Conservation (phyloP, 1,140 invertebrate species). For the Papilio glaucus region DNA sequence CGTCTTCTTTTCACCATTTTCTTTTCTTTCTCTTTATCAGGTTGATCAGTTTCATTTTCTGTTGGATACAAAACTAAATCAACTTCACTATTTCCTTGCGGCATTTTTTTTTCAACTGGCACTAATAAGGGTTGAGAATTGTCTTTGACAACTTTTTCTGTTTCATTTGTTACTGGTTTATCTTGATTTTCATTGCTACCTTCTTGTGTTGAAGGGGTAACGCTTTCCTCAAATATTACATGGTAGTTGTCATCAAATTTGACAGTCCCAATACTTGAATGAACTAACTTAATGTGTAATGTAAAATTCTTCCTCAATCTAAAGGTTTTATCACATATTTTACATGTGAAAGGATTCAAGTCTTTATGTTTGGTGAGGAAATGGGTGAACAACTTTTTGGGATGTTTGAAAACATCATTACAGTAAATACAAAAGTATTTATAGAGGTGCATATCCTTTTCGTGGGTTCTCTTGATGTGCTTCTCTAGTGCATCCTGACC, state of each 20-base stretch:
- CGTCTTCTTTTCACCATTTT: slow-evolving; percentile 40
- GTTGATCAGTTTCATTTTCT: slow-evolving; percentile 52
- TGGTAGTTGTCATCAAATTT: slow-evolving; percentile 73
- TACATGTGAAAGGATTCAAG: slow-evolving; percentile 66
- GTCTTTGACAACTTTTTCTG: background rate
- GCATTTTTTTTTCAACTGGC: background rate
- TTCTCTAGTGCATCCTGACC: slow-evolving; percentile 53
- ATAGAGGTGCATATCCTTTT: slow-evolving; percentile 53
- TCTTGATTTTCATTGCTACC: background rate
- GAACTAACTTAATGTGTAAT: slow-evolving; percentile 67
- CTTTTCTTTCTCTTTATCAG: slow-evolving; percentile 34
- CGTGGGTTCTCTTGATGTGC: slow-evolving; percentile 64
- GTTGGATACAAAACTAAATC: slow-evolving; percentile 44
- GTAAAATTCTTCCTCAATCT: slow-evolving; percentile 67
- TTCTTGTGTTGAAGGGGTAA: background rate
- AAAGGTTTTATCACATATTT: slow-evolving; percentile 65
- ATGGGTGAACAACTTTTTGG: slow-evolving; percentile 66
- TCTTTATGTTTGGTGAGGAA: slow-evolving; percentile 64
- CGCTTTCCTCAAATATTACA: slow-evolving; percentile 60
- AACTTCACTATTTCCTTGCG: slow-evolving; percentile 24
- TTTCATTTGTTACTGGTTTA: background rate
- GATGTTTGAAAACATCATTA: slow-evolving; percentile 62
- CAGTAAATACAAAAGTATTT: slow-evolving; percentile 71
- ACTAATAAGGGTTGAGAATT: background rate
- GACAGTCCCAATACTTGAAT: slow-evolving; percentile 67